These are phyloP conservation scores for Thymelicus sylvestris DNA, from an alignment of 2,888 invertebrate species.

Conservation along the genomic window DNA sequence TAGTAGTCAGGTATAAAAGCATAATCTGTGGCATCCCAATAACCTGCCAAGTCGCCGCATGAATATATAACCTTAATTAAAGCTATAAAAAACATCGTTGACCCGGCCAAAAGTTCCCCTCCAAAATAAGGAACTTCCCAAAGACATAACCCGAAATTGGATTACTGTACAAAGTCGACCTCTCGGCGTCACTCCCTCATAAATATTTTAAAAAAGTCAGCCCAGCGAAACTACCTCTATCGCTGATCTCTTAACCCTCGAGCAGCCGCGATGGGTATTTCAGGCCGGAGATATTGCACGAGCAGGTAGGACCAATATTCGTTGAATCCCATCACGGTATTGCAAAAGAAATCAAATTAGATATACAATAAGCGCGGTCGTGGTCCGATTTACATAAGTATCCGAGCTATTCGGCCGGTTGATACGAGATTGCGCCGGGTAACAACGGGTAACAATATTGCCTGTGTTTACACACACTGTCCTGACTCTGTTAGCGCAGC, in stretches of 20 bases:
- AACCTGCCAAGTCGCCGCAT: constrained; percentile 35
- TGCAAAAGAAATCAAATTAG: constrained; percentile 84
- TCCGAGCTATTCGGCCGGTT: constrained; percentile 78
- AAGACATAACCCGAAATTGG: constrained; percentile 84
- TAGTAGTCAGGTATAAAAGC: constrained; percentile 7
- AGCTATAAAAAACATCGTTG: constrained; percentile 71
- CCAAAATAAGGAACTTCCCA: constrained; percentile 78
- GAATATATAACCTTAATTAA: constrained; percentile 64
- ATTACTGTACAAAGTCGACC: constrained; percentile 73
- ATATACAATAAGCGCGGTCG: constrained; percentile 82
- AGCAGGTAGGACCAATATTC: constrained; percentile 77
- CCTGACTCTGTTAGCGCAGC: constrained; percentile 49
- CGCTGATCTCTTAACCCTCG: constrained; percentile 76
- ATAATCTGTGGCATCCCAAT: constrained; percentile 30
- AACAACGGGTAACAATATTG: constrained; percentile 69
- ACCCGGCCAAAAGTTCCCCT: constrained; percentile 65
- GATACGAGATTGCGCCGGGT: constrained; percentile 78
- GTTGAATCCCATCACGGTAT: constrained; percentile 79
- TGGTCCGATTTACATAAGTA: constrained; percentile 82
- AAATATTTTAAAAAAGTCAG: constrained; percentile 82
- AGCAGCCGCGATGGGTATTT: constrained; percentile 64
- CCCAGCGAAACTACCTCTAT: constrained; percentile 68
- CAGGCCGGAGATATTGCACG: constrained; percentile 67
- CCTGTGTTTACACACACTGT: constrained; percentile 62
- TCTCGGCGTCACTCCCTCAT: constrained; percentile 70